Evolutionary conservation across 2,888 invertebrate species (phyloP).

Genomic region (Cyrtodaria siliqua): DNA sequence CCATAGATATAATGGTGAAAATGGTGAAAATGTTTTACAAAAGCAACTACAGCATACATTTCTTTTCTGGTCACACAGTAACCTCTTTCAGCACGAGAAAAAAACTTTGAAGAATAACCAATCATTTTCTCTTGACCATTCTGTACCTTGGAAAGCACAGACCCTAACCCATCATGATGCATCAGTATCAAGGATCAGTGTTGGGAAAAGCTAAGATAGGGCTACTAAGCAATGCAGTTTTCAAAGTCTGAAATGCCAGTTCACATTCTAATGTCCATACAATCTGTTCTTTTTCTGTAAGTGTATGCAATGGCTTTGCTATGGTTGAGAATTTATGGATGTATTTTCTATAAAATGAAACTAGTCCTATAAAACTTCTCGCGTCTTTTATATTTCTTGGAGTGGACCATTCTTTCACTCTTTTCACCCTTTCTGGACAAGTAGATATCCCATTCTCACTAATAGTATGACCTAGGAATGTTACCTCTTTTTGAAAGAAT

Average conservation of each 20-base stretch:
- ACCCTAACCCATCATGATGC: constrained; percentile 17
- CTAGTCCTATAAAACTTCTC: neutral
- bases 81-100: constrained; percentile 20
- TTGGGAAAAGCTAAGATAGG: neutral
- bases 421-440: neutral
- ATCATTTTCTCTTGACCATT: constrained; percentile 37
- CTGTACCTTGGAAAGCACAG: constrained; percentile 25
- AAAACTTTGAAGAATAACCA: constrained; percentile 32
- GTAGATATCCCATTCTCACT: neutral
- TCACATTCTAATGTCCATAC: neutral
- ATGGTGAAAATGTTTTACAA: neutral
- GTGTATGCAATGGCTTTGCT: neutral
- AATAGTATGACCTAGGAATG: neutral
- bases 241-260: neutral
- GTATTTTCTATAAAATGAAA: neutral
- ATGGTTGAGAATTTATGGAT: neutral
- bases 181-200: constrained; percentile 24
- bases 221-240: neutral
- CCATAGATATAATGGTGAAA: neutral
- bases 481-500: constrained; percentile 42
- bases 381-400: neutral
- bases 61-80: constrained; percentile 41
- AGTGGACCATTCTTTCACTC: neutral
- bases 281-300: neutral
- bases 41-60: constrained; percentile 3